Evolutionary conservation across 2,797 vertebrate species (phyloP).

Genomic region (Periophthalmus magnuspinnatus): DNA sequence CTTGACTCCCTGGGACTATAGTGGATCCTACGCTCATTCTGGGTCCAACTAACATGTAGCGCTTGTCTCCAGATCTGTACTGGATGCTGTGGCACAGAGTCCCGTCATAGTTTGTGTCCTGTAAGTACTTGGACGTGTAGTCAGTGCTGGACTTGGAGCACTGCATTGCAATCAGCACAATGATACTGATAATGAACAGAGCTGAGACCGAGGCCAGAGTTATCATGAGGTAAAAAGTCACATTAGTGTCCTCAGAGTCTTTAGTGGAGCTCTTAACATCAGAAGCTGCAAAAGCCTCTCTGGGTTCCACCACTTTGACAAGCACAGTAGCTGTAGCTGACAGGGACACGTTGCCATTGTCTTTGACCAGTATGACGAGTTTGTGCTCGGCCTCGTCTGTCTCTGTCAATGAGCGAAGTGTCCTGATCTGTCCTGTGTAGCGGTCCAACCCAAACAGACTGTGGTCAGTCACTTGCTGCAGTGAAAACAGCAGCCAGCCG

Average conservation of each 20-base stretch:
- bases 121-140: too few relatives aligned
- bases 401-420: slow-evolving; percentile 10
- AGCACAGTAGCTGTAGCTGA: not conserved
- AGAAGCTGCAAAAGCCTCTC: slow-evolving; percentile 11
- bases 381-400: slow-evolving; percentile 8
- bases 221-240: slow-evolving; percentile 8
- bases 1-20: slow-evolving; percentile 10
- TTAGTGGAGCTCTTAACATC: slow-evolving; percentile 7
- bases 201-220: too few relatives aligned
- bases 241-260: slow-evolving; percentile 7
- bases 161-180: too few relatives aligned
- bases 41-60: too few relatives aligned
- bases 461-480: slow-evolving; percentile 23
- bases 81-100: too few relatives aligned
- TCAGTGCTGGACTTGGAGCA: too few relatives aligned
- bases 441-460: slow-evolving; percentile 12
- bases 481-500: slow-evolving; percentile 38
- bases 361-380: slow-evolving; percentile 8
- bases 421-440: slow-evolving; percentile 13
- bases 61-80: too few relatives aligned
- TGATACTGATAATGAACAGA: too few relatives aligned
- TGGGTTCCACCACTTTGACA: slow-evolving; percentile 1
- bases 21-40: too few relatives aligned
- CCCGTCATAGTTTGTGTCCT: too few relatives aligned
- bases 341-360: slow-evolving; percentile 1